Percentiles rank a stretch among this genome's conserved stretches.
These are phyloP conservation scores for Alosa sapidissima DNA, from an alignment of 2,797 vertebrate species.

Conservation along the genomic window DNA sequence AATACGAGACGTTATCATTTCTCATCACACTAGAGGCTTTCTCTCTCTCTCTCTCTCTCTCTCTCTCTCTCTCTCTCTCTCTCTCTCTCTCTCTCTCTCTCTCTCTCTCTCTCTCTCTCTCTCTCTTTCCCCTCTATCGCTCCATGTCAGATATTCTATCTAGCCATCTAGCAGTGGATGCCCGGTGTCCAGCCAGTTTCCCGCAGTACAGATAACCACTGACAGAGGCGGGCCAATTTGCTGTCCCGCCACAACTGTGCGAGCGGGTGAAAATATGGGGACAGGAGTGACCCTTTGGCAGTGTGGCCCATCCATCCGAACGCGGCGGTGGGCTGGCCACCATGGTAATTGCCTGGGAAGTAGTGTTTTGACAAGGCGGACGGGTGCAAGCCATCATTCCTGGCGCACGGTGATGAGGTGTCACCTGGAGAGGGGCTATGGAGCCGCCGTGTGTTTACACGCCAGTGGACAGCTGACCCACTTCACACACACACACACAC, in stretches of 20 bases:
- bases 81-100: background rate
- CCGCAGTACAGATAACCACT: constrained; percentile 62
- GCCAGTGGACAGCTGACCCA: constrained; percentile 47
- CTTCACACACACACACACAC: constrained; percentile 41
- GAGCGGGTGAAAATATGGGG: constrained; percentile 76
- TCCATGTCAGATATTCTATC: constrained; percentile 51
- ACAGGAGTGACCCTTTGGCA: constrained; percentile 69
- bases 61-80: background rate
- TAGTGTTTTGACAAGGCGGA: constrained; percentile 76
- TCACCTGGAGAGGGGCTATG: constrained; percentile 64
- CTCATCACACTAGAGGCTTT: constrained; percentile 46
- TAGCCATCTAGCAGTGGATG: constrained; percentile 46
- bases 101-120: constrained; percentile 1
- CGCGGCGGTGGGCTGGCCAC: constrained; percentile 70
- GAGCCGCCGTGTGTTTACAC: constrained; percentile 57
- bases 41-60: background rate
- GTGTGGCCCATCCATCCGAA: constrained; percentile 73
- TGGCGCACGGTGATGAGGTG: constrained; percentile 69
- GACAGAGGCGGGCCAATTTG: constrained; percentile 66
- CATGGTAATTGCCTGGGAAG: constrained; percentile 80
- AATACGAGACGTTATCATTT: constrained; percentile 48
- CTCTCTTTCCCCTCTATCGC: constrained; percentile 23
- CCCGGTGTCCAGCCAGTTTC: constrained; percentile 53
- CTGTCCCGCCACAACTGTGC: constrained; percentile 62
- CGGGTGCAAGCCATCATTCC: constrained; percentile 74